Conservation (phyloP, 1,140 invertebrate species). For the Eupeodes corollae region DNA sequence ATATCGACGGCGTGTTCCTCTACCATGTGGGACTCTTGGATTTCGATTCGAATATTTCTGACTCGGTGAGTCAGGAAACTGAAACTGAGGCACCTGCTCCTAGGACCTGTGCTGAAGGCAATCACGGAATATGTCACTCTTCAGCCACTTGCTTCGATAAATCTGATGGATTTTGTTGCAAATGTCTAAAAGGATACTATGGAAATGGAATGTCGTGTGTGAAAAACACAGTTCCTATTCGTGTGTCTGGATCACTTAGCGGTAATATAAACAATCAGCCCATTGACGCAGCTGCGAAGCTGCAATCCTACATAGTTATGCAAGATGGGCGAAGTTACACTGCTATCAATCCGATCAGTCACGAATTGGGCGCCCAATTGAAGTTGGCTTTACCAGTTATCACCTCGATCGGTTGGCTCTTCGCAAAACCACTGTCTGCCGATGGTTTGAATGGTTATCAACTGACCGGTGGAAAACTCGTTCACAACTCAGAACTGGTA, state of each 20-base stretch:
- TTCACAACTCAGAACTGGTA: constrained; percentile 62
- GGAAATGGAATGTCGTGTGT: constrained; percentile 87
- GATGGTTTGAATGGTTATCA: constrained; percentile 76
- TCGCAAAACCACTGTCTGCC: constrained; percentile 61
- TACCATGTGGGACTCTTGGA: constrained; percentile 63
- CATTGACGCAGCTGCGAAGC: constrained; percentile 58
- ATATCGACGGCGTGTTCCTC: constrained; percentile 70
- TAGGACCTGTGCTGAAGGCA: constrained; percentile 43
- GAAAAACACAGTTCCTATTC: constrained; percentile 63
- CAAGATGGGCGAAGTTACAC: constrained; percentile 82
- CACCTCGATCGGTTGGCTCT: constrained; percentile 76
- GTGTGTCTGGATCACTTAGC: constrained; percentile 74
- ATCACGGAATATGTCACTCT: constrained; percentile 61
- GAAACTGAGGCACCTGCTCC: constrained; percentile 36
- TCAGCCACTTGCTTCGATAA: constrained; percentile 75
- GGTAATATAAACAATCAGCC: constrained; percentile 67
- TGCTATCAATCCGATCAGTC: constrained; percentile 68
- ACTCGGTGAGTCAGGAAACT: constrained; percentile 49
- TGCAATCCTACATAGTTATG: constrained; percentile 87
- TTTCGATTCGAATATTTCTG: constrained; percentile 47
- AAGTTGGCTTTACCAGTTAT: constrained; percentile 64
- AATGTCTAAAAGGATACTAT: constrained; percentile 66
- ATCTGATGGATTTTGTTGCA: constrained; percentile 75
- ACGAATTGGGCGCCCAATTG: constrained; percentile 60
- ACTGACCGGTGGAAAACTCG: constrained; percentile 67